Evolutionary conservation across 2,888 invertebrate species (phyloP).

Genomic region (Dryobotodes eremita): DNA sequence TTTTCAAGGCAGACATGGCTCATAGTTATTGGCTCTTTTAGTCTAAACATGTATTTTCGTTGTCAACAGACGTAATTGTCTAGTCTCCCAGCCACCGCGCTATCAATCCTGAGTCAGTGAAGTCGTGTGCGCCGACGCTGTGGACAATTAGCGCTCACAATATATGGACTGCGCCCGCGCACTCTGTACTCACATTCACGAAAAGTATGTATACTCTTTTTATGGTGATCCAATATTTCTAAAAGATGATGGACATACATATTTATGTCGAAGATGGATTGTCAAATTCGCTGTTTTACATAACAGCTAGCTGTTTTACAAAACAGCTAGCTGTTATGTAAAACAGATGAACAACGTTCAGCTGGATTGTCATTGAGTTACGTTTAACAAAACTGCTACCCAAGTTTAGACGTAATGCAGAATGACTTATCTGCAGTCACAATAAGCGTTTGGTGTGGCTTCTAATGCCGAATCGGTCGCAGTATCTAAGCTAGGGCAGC

Average conservation of each 20-base stretch:
- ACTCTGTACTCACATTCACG: conserved; percentile 79
- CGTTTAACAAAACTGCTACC: no score
- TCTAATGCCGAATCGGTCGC: no score
- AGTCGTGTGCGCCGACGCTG: conserved; percentile 64
- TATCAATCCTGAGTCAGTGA: conserved; percentile 79
- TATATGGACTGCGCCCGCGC: conserved; percentile 83
- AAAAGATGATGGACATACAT: not conserved
- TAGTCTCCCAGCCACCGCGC: conserved; percentile 72
- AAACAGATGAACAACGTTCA: no score
- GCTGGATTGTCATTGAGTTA: no score
- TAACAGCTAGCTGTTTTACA: no score
- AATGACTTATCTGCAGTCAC: no score
- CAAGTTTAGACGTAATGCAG: no score
- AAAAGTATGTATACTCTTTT: conserved; percentile 77
- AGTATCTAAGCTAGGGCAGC: no score
- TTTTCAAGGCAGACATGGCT: not conserved
- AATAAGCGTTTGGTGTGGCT: no score
- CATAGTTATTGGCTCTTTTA: not conserved
- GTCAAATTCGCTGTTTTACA: no score
- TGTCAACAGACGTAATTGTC: conserved; percentile 81
- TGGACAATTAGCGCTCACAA: conserved; percentile 68
- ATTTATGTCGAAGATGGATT: no score
- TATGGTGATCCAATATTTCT: not conserved
- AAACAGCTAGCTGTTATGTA: no score
- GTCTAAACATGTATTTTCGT: conserved; percentile 42